A percentile compares a stretch with the other conserved stretches of the same genome.
Conservation (phyloP, 2,888 invertebrate genomes). For the Dynastes hyllus region DNA sequence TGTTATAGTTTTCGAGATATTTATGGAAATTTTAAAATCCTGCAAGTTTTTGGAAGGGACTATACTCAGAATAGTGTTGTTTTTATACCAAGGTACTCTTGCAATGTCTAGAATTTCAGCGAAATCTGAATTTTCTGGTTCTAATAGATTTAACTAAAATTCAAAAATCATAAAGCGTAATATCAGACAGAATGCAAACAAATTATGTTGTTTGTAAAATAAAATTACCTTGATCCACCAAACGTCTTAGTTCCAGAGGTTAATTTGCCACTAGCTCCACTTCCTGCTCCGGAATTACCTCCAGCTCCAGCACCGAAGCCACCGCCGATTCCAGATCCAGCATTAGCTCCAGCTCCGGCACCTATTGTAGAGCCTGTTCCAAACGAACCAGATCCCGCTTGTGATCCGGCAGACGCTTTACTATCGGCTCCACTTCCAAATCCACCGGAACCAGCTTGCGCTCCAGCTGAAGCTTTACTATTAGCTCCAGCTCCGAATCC, state of each 20-base stretch:
- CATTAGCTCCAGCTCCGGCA: slow-evolving; percentile 36
- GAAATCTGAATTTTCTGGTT: no score
- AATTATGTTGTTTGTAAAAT: background rate
- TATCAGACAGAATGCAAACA: no score
- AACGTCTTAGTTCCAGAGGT: slow-evolving; percentile 26
- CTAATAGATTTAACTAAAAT: no score
- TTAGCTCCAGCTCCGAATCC: background rate
- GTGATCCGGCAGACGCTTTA: slow-evolving; percentile 20
- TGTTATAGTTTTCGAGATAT: no score
- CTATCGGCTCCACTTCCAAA: background rate
- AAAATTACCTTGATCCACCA: slow-evolving; percentile 22
- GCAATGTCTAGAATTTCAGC: no score
- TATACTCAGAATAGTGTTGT: no score
- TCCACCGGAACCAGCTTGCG: background rate
- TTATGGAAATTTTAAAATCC: no score
- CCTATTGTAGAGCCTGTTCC: slow-evolving; percentile 21
- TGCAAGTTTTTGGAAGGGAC: no score
- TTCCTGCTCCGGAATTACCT: background rate
- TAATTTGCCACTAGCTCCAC: slow-evolving; percentile 10
- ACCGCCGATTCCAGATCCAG: slow-evolving; percentile 31
- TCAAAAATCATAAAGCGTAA: no score
- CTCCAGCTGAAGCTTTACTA: slow-evolving; percentile 11
- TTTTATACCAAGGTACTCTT: no score
- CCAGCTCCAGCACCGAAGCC: slow-evolving; percentile 5
- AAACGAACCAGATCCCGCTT: slow-evolving; percentile 12